These are phyloP conservation scores for Drosophila meridiana DNA, from an alignment of 2,888 invertebrate genomes.

Conservation along the genomic window DNA sequence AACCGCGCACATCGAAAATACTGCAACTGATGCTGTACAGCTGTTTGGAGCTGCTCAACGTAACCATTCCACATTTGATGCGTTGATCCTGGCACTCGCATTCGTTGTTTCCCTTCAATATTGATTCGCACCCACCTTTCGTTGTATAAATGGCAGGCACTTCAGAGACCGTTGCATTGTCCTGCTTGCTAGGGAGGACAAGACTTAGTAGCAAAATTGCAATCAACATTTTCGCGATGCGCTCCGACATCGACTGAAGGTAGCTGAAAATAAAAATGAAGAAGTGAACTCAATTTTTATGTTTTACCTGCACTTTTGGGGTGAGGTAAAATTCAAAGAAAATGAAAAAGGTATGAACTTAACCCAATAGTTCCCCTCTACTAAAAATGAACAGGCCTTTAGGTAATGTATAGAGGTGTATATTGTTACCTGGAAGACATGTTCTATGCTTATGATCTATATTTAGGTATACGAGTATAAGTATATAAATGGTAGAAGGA, in stretches of 20 bases:
- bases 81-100: constrained; percentile 68
- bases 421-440: neutral
- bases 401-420: neutral
- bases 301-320: constrained; percentile 33
- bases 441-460: neutral
- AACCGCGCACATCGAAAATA: constrained; percentile 66
- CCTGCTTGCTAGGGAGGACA: constrained; percentile 40
- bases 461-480: neutral
- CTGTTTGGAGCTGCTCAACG: constrained; percentile 51
- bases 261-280: neutral
- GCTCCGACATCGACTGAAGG: constrained; percentile 40
- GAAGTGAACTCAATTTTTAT: constrained; percentile 15
- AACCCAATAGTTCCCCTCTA: neutral
- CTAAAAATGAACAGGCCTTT: neutral
- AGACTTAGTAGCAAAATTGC: constrained; percentile 31
- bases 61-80: constrained; percentile 68
- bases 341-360: constrained; percentile 4
- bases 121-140: constrained; percentile 57
- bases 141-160: constrained; percentile 47
- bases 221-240: constrained; percentile 51
- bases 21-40: constrained; percentile 59
- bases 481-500: neutral
- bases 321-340: constrained; percentile 24
- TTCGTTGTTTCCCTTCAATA: constrained; percentile 56
- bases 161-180: constrained; percentile 37